A percentile compares a stretch with the other conserved stretches of the same genome.
phyloP scores from a whole-genome alignment of 2,113 vertebrate genomes.

The Sorex fumeus region DNA sequence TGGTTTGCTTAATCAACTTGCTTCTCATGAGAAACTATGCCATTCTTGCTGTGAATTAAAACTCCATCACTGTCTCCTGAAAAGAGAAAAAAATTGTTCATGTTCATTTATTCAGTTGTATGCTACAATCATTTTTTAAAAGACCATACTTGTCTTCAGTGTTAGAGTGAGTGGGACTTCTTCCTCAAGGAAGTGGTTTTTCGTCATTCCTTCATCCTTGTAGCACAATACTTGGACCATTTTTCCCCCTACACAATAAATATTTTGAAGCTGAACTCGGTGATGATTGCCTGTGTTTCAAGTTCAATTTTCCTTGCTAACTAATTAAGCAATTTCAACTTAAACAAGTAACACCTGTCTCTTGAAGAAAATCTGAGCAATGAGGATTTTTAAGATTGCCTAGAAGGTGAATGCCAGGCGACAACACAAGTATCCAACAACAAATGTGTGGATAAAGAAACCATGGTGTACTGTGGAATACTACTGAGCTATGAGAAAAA shows the following conservation, averaged over 20 bases:
- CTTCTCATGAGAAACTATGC: background rate
- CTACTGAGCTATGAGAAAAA: no score
- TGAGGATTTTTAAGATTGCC: background rate
- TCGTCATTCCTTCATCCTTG: background rate
- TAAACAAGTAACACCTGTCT: background rate
- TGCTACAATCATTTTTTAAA: background rate
- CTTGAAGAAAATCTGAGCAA: background rate
- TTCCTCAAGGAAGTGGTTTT: background rate
- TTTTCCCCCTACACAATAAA: background rate
- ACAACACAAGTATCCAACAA: no score
- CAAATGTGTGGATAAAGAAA: no score
- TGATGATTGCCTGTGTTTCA: background rate
- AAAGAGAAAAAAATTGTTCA: background rate
- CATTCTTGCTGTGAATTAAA: background rate
- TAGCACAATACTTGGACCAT: background rate
- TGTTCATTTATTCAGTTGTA: conserved; percentile 11
- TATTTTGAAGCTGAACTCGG: background rate
- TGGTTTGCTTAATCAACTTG: background rate
- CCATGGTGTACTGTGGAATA: no score
- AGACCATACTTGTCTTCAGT: background rate
- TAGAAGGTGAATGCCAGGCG: no score
- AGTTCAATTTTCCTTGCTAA: background rate
- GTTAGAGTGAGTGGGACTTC: background rate
- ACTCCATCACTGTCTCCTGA: background rate
- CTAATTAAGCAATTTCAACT: background rate